Base-by-base conservation (phyloP, 1,140 invertebrate genomes). In the Zaprionus lachaisei region DNA sequence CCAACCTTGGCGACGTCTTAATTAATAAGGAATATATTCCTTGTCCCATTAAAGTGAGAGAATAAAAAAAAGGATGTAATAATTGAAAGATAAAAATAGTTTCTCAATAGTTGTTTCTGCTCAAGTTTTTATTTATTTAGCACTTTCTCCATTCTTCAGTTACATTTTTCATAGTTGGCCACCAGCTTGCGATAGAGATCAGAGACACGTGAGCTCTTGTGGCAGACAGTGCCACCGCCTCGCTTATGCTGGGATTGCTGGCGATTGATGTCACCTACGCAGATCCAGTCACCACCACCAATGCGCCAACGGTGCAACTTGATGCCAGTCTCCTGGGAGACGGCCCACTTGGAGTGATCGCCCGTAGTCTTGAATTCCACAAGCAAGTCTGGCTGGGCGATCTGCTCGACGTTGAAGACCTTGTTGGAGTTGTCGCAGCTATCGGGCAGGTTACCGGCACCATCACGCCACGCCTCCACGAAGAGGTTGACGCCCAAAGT, bases 291-390 rank as follows among this genome's bases (percentile, higher is more conserved):
- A 41, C 93, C 91, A 9, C 92, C 93, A 72, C 94, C 93, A 1
- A 93, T 93, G 4, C 92, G 92, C 87, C 87, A 92, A 6, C 83
- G 87, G 38, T 92, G 91, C 17, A 92, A 38, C 17, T 90, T 77
- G 9, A 92, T 58, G 63, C 91, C 91, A 4, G 70, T 69, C 12
- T 79, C 89, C 15, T 92, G 77, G 1, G 96, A 94, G 4, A 98
- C 95, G 0, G 97, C 96, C 98, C 98, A 99, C 93, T 99, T 99
- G 0, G 97, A 97, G 93, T 99, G 98, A 93, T 99, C 98, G 51
- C 95, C 94, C 24, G 95, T 95, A 2, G 95, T 96, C n/a, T 94
- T 94, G 89, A 98, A 98, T 24, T 93, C 92, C 55, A 96, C 94
- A 63, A 94, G 93, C 2, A 94, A 93, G 11, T 93, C 89, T 0